These are phyloP conservation scores for Ciona savignyi DNA, from an alignment of 23 tunicate genomes.

Conservation along the genomic window DNA sequence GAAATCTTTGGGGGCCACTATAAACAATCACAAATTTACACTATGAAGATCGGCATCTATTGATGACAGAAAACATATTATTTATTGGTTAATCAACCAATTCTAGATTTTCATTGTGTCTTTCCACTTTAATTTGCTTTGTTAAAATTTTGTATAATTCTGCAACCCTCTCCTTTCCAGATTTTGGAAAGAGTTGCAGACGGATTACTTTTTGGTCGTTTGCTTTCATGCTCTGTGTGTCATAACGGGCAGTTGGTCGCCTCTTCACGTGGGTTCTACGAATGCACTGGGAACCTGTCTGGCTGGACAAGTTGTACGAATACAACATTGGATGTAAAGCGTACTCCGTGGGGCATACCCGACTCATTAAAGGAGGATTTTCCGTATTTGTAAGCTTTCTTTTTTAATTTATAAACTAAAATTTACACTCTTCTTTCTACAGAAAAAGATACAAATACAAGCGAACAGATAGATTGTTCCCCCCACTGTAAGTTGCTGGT, in stretches of 20 bases:
- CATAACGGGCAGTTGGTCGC: constrained; percentile 43
- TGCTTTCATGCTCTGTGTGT: constrained; percentile 58
- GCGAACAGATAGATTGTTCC: constrained; percentile 53
- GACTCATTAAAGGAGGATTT: constrained; percentile 28
- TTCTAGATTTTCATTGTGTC: too few relatives aligned
- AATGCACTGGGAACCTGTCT: constrained; percentile 75
- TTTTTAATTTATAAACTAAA: constrained; percentile 2
- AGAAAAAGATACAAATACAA: constrained; percentile 61
- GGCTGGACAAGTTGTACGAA: constrained; percentile 78
- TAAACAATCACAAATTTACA: too few relatives aligned
- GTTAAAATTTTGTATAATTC: too few relatives aligned
- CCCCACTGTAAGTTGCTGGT: constrained; percentile 36
- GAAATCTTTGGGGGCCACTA: too few relatives aligned
- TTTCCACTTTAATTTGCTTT: too few relatives aligned
- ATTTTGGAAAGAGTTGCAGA: constrained; percentile 67
- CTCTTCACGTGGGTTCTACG: constrained; percentile 54
- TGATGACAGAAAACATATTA: too few relatives aligned
- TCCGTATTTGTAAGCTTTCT: constrained; percentile 50
- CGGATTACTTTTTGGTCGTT: constrained; percentile 83
- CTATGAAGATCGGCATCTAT: too few relatives aligned
- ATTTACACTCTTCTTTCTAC: constrained; percentile 2
- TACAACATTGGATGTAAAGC: constrained; percentile 28
- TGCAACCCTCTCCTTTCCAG: constrained; percentile 19
- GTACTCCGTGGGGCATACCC: constrained; percentile 57
- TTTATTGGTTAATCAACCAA: too few relatives aligned